Evolutionary conservation across 2,797 vertebrate genomes (phyloP).

Genomic region (Falco columbarius): DNA sequence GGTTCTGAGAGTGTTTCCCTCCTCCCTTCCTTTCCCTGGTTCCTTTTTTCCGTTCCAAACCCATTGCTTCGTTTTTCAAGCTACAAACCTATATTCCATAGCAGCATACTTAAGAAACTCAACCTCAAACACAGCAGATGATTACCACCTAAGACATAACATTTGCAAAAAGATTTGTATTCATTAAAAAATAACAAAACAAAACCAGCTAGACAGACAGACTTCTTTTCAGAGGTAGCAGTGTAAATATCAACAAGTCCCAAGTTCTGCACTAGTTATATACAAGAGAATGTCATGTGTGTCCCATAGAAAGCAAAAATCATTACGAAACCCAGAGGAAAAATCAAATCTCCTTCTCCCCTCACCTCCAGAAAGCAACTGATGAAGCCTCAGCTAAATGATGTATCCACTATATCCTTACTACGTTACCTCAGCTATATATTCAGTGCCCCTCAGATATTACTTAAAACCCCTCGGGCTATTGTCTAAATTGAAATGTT

Average conservation of each 20-base stretch:
- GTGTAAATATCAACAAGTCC: neutral
- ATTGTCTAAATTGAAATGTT: conserved; percentile 43
- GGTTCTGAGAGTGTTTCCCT: neutral
- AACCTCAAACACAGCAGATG: neutral
- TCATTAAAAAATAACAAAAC: neutral
- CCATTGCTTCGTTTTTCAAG: neutral
- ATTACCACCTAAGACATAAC: neutral
- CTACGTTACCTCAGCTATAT: neutral
- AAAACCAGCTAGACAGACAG: neutral
- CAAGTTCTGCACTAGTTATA: neutral
- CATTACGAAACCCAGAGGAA: neutral
- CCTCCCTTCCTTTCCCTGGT: neutral
- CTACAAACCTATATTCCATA: neutral
- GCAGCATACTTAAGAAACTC: neutral
- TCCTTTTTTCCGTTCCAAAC: neutral
- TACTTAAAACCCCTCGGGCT: neutral
- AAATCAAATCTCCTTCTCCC: neutral
- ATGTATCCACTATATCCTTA: neutral
- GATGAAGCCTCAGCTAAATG: neutral
- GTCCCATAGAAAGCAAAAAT: neutral
- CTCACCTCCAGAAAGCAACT: neutral
- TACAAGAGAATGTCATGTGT: neutral
- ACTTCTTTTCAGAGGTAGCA: neutral
- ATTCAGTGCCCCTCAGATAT: neutral
- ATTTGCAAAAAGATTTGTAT: neutral